A percentile compares a stretch with the other conserved stretches of the same genome.
These are phyloP conservation scores for Rhegmatorhina hoffmannsi DNA, from an alignment of 2,113 vertebrate species.

Conservation along the genomic window DNA sequence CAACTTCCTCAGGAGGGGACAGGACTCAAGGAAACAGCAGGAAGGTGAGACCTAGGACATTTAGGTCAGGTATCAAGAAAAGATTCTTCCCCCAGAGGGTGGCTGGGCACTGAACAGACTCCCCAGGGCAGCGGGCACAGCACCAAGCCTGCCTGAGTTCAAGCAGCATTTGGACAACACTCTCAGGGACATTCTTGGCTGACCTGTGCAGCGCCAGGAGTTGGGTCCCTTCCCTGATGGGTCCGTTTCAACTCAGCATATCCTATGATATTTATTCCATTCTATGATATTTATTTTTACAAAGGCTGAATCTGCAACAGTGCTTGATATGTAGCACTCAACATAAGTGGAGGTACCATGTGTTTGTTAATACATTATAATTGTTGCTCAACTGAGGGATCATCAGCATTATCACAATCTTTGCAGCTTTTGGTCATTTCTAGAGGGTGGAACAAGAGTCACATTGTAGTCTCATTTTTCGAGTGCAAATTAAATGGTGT, in stretches of 20 bases:
- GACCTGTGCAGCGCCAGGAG: background rate
- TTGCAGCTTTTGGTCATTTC: background rate
- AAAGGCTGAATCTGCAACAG: background rate
- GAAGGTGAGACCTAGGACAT: background rate
- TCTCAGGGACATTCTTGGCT: background rate
- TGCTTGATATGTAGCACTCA: accelerated
- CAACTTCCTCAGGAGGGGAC: background rate
- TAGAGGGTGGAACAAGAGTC: background rate
- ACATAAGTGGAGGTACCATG: background rate
- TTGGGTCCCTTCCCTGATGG: background rate
- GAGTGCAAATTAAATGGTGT: background rate
- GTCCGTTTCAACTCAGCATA: background rate
- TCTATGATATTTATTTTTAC: background rate
- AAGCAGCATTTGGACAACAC: background rate
- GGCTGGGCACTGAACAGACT: background rate
- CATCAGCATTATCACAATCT: background rate
- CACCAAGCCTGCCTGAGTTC: background rate
- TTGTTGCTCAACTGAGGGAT: background rate
- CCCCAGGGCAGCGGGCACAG: background rate
- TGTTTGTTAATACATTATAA: background rate
- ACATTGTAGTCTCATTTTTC: background rate
- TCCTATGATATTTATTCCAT: background rate
- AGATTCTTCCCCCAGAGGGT: background rate
- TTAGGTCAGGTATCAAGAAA: background rate
- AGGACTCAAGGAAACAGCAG: background rate